A percentile compares a stretch with the other conserved stretches of the same genome.
Conservation (phyloP, 2,888 invertebrate species). For the Drosophila multiciliata region DNA sequence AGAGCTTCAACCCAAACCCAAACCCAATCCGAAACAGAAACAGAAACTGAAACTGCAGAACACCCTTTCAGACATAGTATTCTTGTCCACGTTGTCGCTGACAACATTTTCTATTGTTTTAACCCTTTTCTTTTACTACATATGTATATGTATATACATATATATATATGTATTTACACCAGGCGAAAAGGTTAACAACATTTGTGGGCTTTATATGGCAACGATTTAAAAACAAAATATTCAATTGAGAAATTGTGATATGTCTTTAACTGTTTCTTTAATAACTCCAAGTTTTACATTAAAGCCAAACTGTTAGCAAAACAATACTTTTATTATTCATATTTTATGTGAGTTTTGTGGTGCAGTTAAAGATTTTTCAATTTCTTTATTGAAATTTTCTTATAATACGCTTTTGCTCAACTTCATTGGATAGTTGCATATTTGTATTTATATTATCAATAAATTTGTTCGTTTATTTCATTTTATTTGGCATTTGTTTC, state of each 20-base stretch:
- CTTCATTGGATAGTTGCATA: not conserved
- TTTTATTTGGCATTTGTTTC: not conserved
- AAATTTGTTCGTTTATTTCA: not conserved
- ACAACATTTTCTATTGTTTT: constrained; percentile 75
- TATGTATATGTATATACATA: constrained; percentile 21
- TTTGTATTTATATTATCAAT: not conserved
- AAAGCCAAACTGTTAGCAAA: not conserved
- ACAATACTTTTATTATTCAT: not conserved
- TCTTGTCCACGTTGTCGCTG: constrained; percentile 36
- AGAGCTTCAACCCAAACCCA: constrained; percentile 15
- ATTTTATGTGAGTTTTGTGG: not conserved
- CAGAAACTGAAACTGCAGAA: not conserved
- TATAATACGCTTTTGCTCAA: not conserved
- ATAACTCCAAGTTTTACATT: not conserved
- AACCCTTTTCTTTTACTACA: constrained; percentile 63
- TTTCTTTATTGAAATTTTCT: not conserved
- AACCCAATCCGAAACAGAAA: constrained; percentile 2
- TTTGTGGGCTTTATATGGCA: constrained; percentile 59
- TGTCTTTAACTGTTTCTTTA: constrained; percentile 24
- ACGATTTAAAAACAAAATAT: constrained; percentile 57
- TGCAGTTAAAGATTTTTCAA: not conserved
- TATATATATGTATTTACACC: constrained; percentile 13
- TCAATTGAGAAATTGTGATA: constrained; percentile 36
- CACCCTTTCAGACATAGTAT: constrained; percentile 9
- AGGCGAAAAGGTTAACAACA: constrained; percentile 29